Evolutionary conservation across 2,113 vertebrate species (phyloP), one percentile per base, ranked within the genome.

Genomic region (Castor canadensis): DNA sequence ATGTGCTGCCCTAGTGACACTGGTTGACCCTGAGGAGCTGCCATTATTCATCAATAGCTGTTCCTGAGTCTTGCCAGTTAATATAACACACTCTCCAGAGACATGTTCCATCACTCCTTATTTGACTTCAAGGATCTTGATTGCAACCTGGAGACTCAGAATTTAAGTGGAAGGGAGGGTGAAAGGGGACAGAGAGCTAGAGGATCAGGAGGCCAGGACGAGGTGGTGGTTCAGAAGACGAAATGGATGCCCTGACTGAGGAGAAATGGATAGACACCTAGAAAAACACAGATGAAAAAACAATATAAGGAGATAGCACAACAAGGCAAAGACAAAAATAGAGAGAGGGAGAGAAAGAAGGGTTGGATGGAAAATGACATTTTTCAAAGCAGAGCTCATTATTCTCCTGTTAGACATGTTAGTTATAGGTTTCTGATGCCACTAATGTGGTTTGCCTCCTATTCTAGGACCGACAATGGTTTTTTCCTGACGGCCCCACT

Each of bases 91-190:
- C 91, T 97, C 94, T 77, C 93, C 47, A 49, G 95, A 83, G 96
- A 89, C 81, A 47, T 72, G 94, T 17, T 43, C 97, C 94, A 72
- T 98, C 96, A 87, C 93, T 97, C 91, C 91, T 95, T 72, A 95
- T 97, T 96, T 96, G 93, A 82, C 60, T 77, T 87, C 47, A 52
- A 85, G 82, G 76, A 96, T 96, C 88, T 91, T 94, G 88, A 95
- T 80, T 94, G 89, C 69, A 80, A 96, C 45, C 47, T 4, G 2
- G 85, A 96, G 88, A 90, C 64, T 95, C 66, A 22, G 77, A 81
- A 64, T 82, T 88, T 83, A 82, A 79, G 71, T 87, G 60, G 71
- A 69, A 3, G 22, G 28, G 22, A 38, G 43, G 35, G 30, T 1
- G 2, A 15, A 43, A 56, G 38, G 54, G 40, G 82, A n/a, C 15